These are phyloP conservation scores for Petrosia ficiformis DNA, from an alignment of 37 sponge, comb jelly and placozoan species.

Conservation along the genomic window DNA sequence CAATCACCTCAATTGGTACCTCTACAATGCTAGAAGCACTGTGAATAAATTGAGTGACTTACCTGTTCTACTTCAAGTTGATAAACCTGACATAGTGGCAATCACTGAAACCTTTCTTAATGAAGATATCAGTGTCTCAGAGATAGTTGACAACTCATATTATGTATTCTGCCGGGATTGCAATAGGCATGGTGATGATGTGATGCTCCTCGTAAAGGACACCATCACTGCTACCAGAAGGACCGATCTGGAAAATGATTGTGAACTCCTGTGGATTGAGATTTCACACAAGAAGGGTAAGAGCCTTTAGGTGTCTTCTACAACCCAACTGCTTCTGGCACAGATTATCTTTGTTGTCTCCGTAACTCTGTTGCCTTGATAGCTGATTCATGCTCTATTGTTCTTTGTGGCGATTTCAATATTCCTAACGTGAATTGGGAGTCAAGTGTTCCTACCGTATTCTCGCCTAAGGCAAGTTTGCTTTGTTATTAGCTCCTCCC, in stretches of 20 bases:
- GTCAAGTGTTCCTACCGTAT: no score
- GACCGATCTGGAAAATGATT: neutral
- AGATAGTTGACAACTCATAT: neutral
- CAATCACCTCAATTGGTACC: neutral
- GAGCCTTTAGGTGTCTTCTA: constrained; percentile 21
- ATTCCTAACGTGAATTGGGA: no score
- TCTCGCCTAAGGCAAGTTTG: neutral
- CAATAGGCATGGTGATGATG: constrained; percentile 27
- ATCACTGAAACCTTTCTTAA: no score
- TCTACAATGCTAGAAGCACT: constrained; percentile 16
- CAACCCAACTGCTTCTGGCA: constrained; percentile 6
- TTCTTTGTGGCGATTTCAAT: constrained; percentile 33
- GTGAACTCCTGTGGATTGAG: constrained; percentile 40
- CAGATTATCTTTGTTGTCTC: no score
- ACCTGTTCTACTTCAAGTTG: no score
- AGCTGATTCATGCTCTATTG: constrained; percentile 4
- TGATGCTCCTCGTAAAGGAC: constrained; percentile 10
- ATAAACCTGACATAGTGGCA: neutral
- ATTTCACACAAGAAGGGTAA: neutral
- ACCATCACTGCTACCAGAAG: no score
- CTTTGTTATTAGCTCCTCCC: no score
- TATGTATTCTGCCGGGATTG: neutral
- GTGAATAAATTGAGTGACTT: constrained; percentile 7
- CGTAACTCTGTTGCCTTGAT: neutral
- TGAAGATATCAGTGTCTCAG: no score